Conservation (phyloP, 2,797 vertebrate genomes). For the Prunella strophiata region DNA sequence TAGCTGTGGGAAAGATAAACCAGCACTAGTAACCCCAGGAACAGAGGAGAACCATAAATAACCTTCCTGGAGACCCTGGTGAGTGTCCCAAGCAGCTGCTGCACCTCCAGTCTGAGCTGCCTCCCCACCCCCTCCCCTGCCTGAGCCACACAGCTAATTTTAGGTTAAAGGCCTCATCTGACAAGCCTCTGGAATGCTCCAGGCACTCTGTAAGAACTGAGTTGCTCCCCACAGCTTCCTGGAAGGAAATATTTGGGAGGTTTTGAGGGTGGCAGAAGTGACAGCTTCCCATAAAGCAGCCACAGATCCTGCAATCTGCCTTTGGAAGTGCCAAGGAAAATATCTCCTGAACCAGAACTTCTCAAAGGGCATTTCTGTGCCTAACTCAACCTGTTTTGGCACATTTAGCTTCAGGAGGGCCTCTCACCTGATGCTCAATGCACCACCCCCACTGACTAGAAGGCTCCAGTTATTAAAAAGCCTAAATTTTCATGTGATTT, state of each 20-base stretch:
- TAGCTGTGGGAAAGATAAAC: neutral
- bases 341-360: neutral
- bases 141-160: neutral
- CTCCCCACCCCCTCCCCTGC: neutral
- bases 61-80: neutral
- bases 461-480: neutral
- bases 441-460: neutral
- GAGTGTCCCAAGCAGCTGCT: accelerated
- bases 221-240: neutral
- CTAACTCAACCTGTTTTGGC: neutral
- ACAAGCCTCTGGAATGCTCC: neutral
- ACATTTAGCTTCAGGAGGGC: neutral
- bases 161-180: neutral
- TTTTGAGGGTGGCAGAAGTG: neutral
- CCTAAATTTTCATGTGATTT: neutral
- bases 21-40: neutral
- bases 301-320: accelerated
- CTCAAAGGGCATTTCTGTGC: neutral
- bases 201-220: neutral
- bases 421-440: neutral
- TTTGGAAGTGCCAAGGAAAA: neutral
- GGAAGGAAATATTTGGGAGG: neutral
- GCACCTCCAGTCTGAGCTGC: neutral
- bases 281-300: neutral
- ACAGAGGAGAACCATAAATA: neutral